These are phyloP conservation scores for Crossaster papposus DNA, from an alignment of 53 echinoderm and acorn worm genomes.

Conservation along the genomic window DNA sequence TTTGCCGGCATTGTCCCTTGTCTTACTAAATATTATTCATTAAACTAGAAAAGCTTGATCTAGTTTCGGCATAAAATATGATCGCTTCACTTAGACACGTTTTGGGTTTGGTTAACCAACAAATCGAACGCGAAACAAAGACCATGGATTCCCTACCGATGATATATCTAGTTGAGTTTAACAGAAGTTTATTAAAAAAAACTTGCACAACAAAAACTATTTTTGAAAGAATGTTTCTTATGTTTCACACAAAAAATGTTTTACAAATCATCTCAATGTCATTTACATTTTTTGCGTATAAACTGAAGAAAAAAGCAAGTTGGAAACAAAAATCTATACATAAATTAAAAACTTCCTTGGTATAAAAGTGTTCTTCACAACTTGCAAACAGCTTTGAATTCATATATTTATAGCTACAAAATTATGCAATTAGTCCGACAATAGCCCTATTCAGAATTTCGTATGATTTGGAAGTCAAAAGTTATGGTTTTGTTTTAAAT, in stretches of 20 bases:
- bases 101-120: neutral
- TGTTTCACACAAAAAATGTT: neutral
- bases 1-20: neutral
- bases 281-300: slow-evolving; percentile 45
- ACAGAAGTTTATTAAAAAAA: slow-evolving; percentile 19
- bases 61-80: neutral
- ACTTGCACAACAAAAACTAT: slow-evolving; percentile 34
- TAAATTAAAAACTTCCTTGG: slow-evolving; percentile 29
- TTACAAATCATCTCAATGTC: neutral
- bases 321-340: neutral
- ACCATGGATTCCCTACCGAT: neutral
- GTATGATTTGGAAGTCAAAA: neutral
- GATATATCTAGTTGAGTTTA: neutral
- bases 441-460: neutral
- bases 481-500: neutral
- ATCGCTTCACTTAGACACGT: neutral
- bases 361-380: slow-evolving; percentile 55
- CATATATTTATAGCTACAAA: slow-evolving; percentile 49
- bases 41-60: neutral
- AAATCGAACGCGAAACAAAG: slow-evolving; percentile 9
- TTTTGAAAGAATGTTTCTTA: slow-evolving; percentile 43
- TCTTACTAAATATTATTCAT: neutral
- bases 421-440: too few relatives aligned
- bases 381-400: slow-evolving; percentile 27
- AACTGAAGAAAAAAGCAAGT: slow-evolving; percentile 40